Evolutionary conservation across 2,888 invertebrate genomes (phyloP), one percentile per base, ranked within the genome.

Genomic region (Thymelicus acteon): DNA sequence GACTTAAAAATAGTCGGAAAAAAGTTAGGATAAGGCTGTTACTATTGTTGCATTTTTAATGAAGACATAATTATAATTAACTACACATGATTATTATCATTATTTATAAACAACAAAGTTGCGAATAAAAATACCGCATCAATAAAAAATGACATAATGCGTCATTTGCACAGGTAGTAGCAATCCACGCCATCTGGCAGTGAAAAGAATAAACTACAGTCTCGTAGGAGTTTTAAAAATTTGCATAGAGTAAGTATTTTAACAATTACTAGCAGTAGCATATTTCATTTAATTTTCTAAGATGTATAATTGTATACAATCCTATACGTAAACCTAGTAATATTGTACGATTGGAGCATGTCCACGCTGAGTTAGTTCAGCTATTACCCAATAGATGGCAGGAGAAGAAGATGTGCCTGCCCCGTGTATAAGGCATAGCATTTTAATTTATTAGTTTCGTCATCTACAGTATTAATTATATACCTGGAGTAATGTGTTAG

Each of bases 111-210:
- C 8, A 12, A 44, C 44, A 44, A 44, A 44, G 44, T 44, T 44
- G 44, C 8, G 44, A 44, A 44, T 44, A 52, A n/a, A 52, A 62
- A 47, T 15, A 31, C 47, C 19, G 62, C 62, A 62, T 57, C 57
- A 48, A 75, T 74, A 72, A 74, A 74, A 72, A 72, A 76, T 78
- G 76, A 77, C 78, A 79, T 79, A 78, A 80, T 74, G 73, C 73
- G 76, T 76, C 77, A 78, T 65, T 63, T 57, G 57, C 57, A 62
- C 57, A 48, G 62, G 57, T 48, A 48, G 57, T 24, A 39, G n/a
- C 19, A 48, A 39, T 48, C 39, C 61, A 63, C 85, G 89, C 85
- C 90, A 91, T 86, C 92, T 91, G 54, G 80, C 77, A 75, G 74
- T 13, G 49, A 60, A 72, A 77, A 61, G 61, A 58, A 54, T 48